Conservation (phyloP, 1,140 invertebrate species). For the Ruditapes philippinarum region DNA sequence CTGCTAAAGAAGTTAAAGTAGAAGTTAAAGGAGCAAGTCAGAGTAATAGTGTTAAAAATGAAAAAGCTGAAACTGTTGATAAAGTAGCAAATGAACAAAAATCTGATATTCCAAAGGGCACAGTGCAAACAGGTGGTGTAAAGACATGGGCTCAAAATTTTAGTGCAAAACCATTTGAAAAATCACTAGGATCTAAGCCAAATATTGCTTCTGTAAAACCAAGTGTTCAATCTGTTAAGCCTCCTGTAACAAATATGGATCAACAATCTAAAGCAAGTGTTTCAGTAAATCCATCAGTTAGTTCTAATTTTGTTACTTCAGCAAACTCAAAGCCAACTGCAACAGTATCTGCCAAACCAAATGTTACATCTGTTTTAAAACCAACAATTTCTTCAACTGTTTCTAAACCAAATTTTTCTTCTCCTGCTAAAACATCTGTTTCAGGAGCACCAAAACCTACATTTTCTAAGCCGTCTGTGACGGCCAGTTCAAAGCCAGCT, state of each 20-base stretch:
- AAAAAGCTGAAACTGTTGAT: constrained; percentile 33
- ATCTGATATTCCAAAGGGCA: constrained; percentile 35
- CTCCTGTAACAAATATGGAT: background rate
- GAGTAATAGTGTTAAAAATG: constrained; percentile 14
- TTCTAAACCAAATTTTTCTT: constrained; percentile 18
- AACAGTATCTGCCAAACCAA: constrained; percentile 35
- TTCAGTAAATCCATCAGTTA: background rate
- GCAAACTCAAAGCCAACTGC: background rate
- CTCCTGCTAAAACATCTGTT: background rate
- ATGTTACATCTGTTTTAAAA: background rate
- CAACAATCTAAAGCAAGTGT: background rate
- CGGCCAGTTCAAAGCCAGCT: background rate
- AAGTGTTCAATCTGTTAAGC: constrained; percentile 20
- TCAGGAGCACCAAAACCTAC: background rate
- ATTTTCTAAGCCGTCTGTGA: background rate
- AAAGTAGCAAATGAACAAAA: constrained; percentile 24
- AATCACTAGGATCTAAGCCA: background rate
- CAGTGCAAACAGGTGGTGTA: constrained; percentile 33
- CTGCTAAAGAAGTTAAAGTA: constrained; percentile 47
- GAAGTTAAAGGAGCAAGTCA: constrained; percentile 6
- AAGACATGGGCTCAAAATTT: constrained; percentile 40
- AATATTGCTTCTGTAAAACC: constrained; percentile 4
- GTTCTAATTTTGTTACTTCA: background rate
- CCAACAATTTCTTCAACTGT: background rate
- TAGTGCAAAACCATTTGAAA: constrained; percentile 47